These are phyloP conservation scores for Aspidoscelis tigris DNA, from an alignment of 2,113 vertebrate species.

Conservation along the genomic window DNA sequence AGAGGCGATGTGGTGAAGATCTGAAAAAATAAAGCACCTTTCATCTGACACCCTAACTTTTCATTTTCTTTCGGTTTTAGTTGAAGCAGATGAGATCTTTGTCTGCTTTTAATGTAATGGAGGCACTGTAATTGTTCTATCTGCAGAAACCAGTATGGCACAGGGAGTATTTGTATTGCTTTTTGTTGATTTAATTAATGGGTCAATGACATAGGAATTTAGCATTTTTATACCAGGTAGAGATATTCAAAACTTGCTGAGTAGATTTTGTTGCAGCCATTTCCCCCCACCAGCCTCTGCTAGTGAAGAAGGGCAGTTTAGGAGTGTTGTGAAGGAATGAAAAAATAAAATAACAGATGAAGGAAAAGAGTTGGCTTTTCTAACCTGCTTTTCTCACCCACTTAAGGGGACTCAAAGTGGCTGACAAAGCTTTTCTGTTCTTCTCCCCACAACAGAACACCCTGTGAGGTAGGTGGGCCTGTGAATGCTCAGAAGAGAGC, in stretches of 20 bases:
- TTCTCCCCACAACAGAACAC: too few relatives aligned
- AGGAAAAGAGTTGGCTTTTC: too few relatives aligned
- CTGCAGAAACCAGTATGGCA: conserved; percentile 23
- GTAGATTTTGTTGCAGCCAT: not conserved
- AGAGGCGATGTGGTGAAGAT: conserved; percentile 67
- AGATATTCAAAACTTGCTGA: not conserved
- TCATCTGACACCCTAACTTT: conserved; percentile 50
- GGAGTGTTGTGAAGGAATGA: too few relatives aligned
- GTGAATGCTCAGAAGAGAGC: too few relatives aligned
- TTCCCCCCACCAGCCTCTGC: not conserved
- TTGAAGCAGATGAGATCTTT: conserved; percentile 54
- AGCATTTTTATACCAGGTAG: not conserved
- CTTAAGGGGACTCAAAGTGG: too few relatives aligned
- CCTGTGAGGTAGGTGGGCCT: too few relatives aligned
- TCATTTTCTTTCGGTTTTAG: conserved; percentile 32
- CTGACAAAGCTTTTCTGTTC: too few relatives aligned
- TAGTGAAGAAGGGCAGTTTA: too few relatives aligned
- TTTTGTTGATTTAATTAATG: not conserved
- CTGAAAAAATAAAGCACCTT: conserved; percentile 66
- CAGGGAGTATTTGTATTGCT: not conserved
- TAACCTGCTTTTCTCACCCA: too few relatives aligned
- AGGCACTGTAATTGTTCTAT: conserved; percentile 50
- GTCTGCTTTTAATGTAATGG: conserved; percentile 35
- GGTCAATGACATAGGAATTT: not conserved
- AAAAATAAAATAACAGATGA: too few relatives aligned